Conservation (phyloP, 2,888 invertebrate genomes). For the Cosmopolites sordidus region DNA sequence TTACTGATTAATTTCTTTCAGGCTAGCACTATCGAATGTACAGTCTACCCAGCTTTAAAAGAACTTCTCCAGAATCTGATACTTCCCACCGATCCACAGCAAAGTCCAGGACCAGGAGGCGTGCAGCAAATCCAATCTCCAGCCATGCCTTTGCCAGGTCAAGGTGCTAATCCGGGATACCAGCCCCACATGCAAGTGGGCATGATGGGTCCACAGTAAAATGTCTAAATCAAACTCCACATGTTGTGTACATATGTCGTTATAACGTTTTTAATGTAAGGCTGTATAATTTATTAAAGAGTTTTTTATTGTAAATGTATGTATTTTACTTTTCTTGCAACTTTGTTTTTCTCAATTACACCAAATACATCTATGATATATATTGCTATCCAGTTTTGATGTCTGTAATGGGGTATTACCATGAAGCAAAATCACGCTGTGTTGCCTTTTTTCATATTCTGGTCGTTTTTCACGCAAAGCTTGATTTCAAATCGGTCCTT, state of each 20-base stretch:
- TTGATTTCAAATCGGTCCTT: too few species aligned
- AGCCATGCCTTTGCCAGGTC: slow-evolving; percentile 56
- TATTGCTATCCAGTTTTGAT: too few species aligned
- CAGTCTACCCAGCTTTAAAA: slow-evolving; percentile 85
- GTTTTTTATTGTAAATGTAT: neutral
- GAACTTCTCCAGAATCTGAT: slow-evolving; percentile 82
- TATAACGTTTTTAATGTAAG: neutral
- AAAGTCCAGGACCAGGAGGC: slow-evolving; percentile 41
- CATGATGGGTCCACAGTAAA: slow-evolving; percentile 40
- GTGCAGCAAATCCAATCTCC: slow-evolving; percentile 42
- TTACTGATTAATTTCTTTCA: too few species aligned
- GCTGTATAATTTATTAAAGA: neutral
- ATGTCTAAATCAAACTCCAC: neutral
- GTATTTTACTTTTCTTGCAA: neutral
- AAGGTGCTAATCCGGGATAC: slow-evolving; percentile 46
- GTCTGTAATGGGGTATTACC: too few species aligned
- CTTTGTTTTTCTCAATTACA: too few species aligned
- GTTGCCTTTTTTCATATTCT: too few species aligned
- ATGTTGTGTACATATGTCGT: neutral
- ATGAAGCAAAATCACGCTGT: too few species aligned
- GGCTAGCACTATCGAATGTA: slow-evolving; percentile 61
- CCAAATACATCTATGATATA: too few species aligned
- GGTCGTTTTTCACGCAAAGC: too few species aligned
- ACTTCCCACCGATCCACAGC: slow-evolving; percentile 72
- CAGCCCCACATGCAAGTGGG: slow-evolving; percentile 48